These are phyloP conservation scores for Laspeyria flexula DNA, from an alignment of 2,888 invertebrate species.

Conservation along the genomic window DNA sequence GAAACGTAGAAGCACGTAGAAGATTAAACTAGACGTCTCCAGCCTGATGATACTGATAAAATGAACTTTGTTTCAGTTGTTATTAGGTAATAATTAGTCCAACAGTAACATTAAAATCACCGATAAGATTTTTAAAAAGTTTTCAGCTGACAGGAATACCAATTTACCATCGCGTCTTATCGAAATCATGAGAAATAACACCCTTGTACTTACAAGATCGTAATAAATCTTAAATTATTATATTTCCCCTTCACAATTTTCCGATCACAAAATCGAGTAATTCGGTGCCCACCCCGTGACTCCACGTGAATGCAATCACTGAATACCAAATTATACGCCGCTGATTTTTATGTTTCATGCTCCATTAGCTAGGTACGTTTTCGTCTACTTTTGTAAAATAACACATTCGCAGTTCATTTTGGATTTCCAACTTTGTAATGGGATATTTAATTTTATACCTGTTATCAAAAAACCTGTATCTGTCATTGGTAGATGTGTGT, in stretches of 20 bases:
- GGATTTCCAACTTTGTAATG: not conserved
- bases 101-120: too few species aligned
- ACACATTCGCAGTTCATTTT: not conserved
- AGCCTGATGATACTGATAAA: too few species aligned
- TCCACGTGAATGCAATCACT: conserved; percentile 7
- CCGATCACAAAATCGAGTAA: not conserved
- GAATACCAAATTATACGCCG: conserved; percentile 5
- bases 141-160: too few species aligned
- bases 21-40: too few species aligned
- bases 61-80: too few species aligned
- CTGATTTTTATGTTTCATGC: conserved; percentile 6
- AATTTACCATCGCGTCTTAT: too few species aligned
- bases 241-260: conserved; percentile 1
- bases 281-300: not conserved
- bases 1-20: too few species aligned
- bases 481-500: too few species aligned
- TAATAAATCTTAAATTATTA: too few species aligned
- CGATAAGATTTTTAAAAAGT: too few species aligned
- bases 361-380: not conserved
- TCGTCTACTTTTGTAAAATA: not conserved
- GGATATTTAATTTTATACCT: not conserved
- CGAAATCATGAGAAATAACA: too few species aligned
- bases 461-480: not conserved
- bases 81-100: too few species aligned
- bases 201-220: not conserved